Base-by-base conservation (phyloP, 2,113 vertebrate species). In the Pleuronectes platessa region DNA sequence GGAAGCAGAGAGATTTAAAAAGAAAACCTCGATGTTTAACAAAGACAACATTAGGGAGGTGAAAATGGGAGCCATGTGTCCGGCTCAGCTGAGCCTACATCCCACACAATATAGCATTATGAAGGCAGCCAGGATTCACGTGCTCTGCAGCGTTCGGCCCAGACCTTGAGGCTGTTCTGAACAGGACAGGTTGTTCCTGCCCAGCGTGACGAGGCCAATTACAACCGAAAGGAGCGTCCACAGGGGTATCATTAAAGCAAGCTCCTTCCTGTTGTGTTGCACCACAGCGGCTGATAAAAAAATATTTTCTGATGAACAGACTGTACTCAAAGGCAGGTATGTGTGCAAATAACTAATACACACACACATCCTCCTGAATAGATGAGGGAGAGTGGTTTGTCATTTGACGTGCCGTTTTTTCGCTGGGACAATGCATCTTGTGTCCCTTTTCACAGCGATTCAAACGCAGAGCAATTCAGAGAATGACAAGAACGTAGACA, bases 171-270 rank as follows among this genome's bases (percentile, higher is more conserved):
- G 23, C 79, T 62, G 63, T 5, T 74, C 61, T 70, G 53, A 75
- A 75, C 18, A 54, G 79, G 61, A 91, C 88, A 53, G 79, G 61
- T 69, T 82, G 76, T 87, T 82, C 82, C 75, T 56, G 68, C 13
- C 58, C 2, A 3, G 26, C 24, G 2, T 60, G 56, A 45, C 1
- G 23, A 27, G 27, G 45, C 60, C 60, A 67, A 61, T 75, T 64
- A 76, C n/a, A 18, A n/a, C 7, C 0, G 7, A 68, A 68, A 23
- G 40, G 64, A 42, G 20, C 0, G 1, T 56, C 14, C 23, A 23
- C 15, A 4, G 26, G 49, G 60, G 61, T 53, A 23, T 15, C 2
- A 24, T 10, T n/a, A 27, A 4, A 76, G 51, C 13, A 40, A 53
- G 26, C 27, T 35, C 26, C 5, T 23, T 71, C 49, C 65, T 55